Base-by-base conservation (phyloP, 2,113 vertebrate genomes). In the Orientallactaga bullata region DNA sequence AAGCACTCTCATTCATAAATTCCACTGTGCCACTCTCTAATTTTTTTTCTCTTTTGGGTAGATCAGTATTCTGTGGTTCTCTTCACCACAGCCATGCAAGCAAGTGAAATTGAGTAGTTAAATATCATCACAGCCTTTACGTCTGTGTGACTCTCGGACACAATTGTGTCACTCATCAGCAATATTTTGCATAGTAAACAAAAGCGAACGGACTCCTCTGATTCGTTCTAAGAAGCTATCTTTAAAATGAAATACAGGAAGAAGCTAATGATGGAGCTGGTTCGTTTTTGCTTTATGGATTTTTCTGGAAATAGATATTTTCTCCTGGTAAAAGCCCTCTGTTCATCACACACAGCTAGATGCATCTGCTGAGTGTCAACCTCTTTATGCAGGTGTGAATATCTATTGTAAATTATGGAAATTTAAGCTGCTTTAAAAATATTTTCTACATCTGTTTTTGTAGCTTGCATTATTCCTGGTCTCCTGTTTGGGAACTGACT, bases 1-100 rank as follows among this genome's bases (percentile, higher is more conserved):
- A 97, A 98, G 97, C 97, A 94, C 97, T 98, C 98, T 98, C 98
- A 98, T 98, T 98, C 98, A 98, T 97, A 98, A 98, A 98, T 98
- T 98, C 98, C 97, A 97, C 97, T 97, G 97, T 97, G 97, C 96
- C 97, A 97, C 97, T 98, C 97, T 98, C 95, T 98, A 97, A 98
- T 98, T 98, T 98, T 97, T 98, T 97, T 97, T 98, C 98, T 98
- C 97, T 97, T 98, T 98, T 96, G 97, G 97, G 97, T 97, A 97
- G 96, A 98, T 98, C 95, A 95, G 97, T 98, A 97, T 97, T 97
- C 97, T 98, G 98, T 97, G 98, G 98, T 97, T 98, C 97, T 95
- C 95, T 97, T 93, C 92, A 97, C 97, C 97, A 97, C 97, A 98
- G 96, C 96, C 97, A 96, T 96, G 97, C 97, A 96, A 97, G 98